A percentile compares a stretch with the other conserved stretches of the same genome.
Evolutionary conservation across 2,113 vertebrate genomes (phyloP).

Genomic region (Petrocephalus zakoni): DNA sequence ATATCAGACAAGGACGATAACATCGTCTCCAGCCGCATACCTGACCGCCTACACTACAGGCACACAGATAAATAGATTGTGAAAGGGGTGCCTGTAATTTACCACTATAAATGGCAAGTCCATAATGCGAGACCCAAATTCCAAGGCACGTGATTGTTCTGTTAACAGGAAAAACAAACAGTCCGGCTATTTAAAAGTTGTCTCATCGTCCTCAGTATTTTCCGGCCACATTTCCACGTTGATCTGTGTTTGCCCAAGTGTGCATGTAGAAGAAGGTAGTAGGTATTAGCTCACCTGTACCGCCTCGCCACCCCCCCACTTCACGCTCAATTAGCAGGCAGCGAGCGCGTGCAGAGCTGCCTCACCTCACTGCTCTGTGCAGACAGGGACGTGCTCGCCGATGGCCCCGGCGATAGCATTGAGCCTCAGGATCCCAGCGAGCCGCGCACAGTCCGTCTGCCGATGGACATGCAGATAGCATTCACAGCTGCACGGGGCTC

Average conservation of each 20-base stretch:
- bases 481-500: conserved; percentile 49
- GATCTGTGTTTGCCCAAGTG: conserved; percentile 42
- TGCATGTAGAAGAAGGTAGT: not conserved
- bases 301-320: conserved; percentile 46
- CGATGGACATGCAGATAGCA: conserved; percentile 62
- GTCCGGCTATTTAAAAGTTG: not conserved
- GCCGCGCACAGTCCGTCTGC: conserved; percentile 53
- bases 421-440: conserved; percentile 48
- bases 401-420: conserved; percentile 56
- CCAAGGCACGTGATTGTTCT: not conserved
- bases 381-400: conserved; percentile 26
- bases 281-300: conserved; percentile 68
- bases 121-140: not conserved
- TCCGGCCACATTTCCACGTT: no score
- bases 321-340: conserved; percentile 60
- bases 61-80: not conserved
- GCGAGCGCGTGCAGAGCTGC: conserved; percentile 36
- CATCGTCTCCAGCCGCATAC: conserved; percentile 7
- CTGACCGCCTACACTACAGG: not conserved
- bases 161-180: no score
- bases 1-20: conserved; percentile 5
- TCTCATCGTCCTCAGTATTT: not conserved
- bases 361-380: conserved; percentile 11
- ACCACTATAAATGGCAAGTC: not conserved
- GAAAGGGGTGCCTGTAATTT: not conserved